Evolutionary conservation across 2,888 invertebrate species (phyloP), one percentile per base, ranked within the genome.

Genomic region (Allygus modestus): DNA sequence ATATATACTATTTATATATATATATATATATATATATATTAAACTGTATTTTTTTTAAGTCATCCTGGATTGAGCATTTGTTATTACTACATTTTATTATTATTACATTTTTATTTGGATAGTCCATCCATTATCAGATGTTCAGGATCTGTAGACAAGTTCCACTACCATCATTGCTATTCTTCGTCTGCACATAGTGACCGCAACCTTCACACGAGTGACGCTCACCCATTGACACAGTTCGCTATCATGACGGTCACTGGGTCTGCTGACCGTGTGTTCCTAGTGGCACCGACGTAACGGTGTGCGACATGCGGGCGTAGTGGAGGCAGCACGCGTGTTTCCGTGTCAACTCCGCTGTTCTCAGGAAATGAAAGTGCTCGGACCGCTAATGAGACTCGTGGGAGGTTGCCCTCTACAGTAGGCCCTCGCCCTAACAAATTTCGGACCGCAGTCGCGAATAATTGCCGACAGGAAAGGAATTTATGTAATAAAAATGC

Each of bases 291-390:
- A 9, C 7, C 9, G 5, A 31, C 23, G 23, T 73, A 73, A 73
- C 73, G 73, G 73, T n/a, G 33, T 0, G 28, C 20, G 41, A 46
- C 77, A 46, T 51, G 31, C 15, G 77, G 77, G 69, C 4, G 15
- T 1, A 11, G 37, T 5, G n/a, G 5, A 31, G n/a, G 20, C 2
- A 5, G 0, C 41, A 20, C 37, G 73, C 41, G 73, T 31, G 69
- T 23, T 73, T 73, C 73, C 77, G 77, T 77, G 77, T 28, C 51
- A 77, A 77, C 43, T n/a, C 11, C 46, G 12, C 33, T n/a, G 69
- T 33, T 69, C 69, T 33, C 73, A 37, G 77, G 77, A 77, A 73
- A 77, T 51, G 77, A 77, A 77, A 77, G 77, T 77, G 46, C 7
- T 26, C 23, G n/a, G 26, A 17, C 51, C 46, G 77, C 77, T 73